Evolutionary conservation across 2,113 vertebrate species (phyloP), one percentile per base, ranked within the genome.

Genomic region (Caranx melampygus): DNA sequence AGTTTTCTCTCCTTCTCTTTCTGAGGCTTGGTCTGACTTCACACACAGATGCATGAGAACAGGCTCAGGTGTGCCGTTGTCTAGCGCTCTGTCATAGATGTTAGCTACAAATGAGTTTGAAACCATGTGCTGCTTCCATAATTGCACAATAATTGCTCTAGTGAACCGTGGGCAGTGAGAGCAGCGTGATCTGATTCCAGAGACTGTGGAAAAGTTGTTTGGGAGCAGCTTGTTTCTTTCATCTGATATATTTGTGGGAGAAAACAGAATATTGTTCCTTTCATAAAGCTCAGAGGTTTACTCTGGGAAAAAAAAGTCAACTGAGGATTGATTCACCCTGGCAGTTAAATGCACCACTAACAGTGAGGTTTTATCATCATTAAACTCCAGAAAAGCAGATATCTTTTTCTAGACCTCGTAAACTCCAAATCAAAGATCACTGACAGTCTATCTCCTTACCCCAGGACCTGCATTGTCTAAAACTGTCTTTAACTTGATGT

Each of bases 101-200:
- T 3, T 47, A 4, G 15, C 26, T 65, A 58, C 31, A 63, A 45
- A 77, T 77, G 8, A 68, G 2, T 31, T 42, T 59, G 20, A 78
- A 59, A 62, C 55, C 11, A 58, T 18, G 33, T 31, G 15, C 12
- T 40, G 1, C 45, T 40, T 42, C 10, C 33, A 34, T 75, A 55
- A 75, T 55, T 66, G 26, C 52, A 51, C 45, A 31, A 15, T 68
- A 78, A 69, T 69, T 59, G 20, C 64, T 58, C 20, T 26, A 11
- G 35, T 3, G 1, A 37, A 49, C 6, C 1, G 0, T 16, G 42
- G 34, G 68, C 58, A 35, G 26, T 2, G 2, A 59, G 15, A 4
- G 8, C 4, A 10, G 20, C 16, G 14, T 40, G 54, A 33, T 60
- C 18, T 14, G 45, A 60, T 37, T 54, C 6, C 12, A 44, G 45